Base-by-base conservation (phyloP, 1,140 invertebrate species). In the Sarcophaga bullata region DNA sequence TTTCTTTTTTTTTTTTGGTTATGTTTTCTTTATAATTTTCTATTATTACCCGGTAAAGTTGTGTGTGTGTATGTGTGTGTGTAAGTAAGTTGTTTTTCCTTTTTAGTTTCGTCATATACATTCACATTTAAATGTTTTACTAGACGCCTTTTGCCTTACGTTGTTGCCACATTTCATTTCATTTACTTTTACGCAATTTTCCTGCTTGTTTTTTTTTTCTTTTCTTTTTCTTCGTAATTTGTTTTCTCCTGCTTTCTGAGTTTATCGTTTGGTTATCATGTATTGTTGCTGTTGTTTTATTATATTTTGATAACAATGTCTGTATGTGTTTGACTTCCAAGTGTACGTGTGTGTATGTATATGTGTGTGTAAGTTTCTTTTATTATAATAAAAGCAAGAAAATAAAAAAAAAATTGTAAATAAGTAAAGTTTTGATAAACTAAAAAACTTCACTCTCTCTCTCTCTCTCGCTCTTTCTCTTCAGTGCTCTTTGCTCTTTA, bases 351-450 rank as follows among this genome's bases (percentile, higher is more conserved):
- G 76, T 50, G 8, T n/a, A 25, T 75, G 25, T 17, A 46, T 80
- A 15, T 15, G 76, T 50, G 8, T n/a, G 50, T 75, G 25, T 17
- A 46, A 37, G 15, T 73, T 47, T 37, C 25, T 37, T 25, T 68
- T 68, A 68, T 52, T 52, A 10, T 6, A 78, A 50, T n/a, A 78
- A 78, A 78, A 50, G 75, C 25, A 37, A 48, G 48, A 78, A 78
- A 78, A 52, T 78, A 25, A 37, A 37, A 37, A 37, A 78, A 78
- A 78, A 78, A n/a, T 78, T 78, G 75, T 50, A 78, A 78, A 78
- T 78, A 78, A 78, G 48, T 50, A 78, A 78, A 78, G 75, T 78
- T 78, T 78, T 78, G 75, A 78, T 78, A 78, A 78, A 78, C 75
- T 78, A 52, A 78, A 78, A 48, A 49, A n/a, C 5, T n/a, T n/a